phyloP scores from a whole-genome alignment of 2,797 vertebrate species.

The Poecilia gillii region DNA sequence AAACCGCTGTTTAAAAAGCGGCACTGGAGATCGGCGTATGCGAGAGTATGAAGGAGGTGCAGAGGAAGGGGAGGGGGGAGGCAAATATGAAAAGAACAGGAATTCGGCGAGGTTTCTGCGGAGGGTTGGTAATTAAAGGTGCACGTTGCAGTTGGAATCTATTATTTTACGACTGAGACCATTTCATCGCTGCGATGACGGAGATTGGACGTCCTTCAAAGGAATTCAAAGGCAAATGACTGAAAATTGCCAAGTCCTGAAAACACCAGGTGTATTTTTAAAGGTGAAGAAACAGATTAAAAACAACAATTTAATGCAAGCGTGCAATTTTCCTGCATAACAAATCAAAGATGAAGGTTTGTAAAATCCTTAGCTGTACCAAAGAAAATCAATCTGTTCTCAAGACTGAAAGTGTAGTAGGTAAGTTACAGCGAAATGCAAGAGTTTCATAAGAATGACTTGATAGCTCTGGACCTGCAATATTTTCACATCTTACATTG shows the following conservation, averaged over 20 bases:
- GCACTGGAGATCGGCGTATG: not conserved
- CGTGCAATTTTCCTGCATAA: not conserved
- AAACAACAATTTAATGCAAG: not conserved
- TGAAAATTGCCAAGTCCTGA: not conserved
- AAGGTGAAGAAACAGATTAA: not conserved
- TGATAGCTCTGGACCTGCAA: not conserved
- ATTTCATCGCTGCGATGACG: not conserved
- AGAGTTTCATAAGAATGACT: not conserved
- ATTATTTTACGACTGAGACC: not conserved
- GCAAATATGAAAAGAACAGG: not conserved
- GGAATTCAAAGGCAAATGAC: not conserved
- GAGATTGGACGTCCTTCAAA: not conserved
- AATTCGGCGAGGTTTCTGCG: not conserved
- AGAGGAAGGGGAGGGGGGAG: not conserved
- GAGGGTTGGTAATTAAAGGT: not conserved
- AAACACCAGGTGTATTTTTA: not conserved
- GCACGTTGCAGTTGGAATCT: not conserved
- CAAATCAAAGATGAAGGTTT: not conserved
- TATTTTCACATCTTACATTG: not conserved
- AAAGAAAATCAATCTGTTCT: not conserved
- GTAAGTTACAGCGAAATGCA: not conserved
- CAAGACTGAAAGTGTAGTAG: not conserved
- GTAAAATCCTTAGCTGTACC: not conserved
- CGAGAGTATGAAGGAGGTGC: slow-evolving; percentile 1
- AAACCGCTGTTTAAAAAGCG: slow-evolving; percentile 30